phyloP scores from a whole-genome alignment of 2,113 vertebrate genomes.

The Peromyscus maniculatus region DNA sequence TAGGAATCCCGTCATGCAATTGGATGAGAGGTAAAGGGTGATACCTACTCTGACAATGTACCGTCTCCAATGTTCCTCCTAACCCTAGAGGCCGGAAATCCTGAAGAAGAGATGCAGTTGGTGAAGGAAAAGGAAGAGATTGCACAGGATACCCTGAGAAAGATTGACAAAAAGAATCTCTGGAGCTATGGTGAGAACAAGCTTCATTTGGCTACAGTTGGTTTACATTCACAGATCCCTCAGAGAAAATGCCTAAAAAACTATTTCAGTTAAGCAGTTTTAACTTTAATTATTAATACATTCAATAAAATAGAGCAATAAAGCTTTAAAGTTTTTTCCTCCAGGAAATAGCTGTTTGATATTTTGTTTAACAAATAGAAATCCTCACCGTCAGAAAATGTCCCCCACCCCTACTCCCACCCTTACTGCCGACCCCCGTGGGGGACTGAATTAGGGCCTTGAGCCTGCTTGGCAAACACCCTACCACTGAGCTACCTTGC shows the following conservation, averaged over 20 bases:
- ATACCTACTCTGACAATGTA: background rate
- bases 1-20: background rate
- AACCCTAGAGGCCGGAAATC: slow-evolving; percentile 64
- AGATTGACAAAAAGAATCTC: slow-evolving; percentile 31
- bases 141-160: slow-evolving; percentile 14
- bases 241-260: background rate
- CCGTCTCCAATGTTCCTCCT: slow-evolving; percentile 2
- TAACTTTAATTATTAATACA: background rate
- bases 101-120: slow-evolving; percentile 57
- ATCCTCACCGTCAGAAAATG: background rate
- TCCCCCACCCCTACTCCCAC: no score
- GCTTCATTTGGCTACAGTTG: background rate
- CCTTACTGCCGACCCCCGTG: fast-evolving
- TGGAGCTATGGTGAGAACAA: slow-evolving; percentile 83
- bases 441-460: background rate
- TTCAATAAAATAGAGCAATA: background rate
- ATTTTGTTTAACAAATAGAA: slow-evolving; percentile 19
- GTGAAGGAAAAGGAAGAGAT: slow-evolving; percentile 55
- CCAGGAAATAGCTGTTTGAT: background rate
- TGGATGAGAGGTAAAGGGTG: background rate
- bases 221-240: slow-evolving; percentile 11
- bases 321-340: background rate
- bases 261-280: background rate
- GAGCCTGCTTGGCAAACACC: background rate
- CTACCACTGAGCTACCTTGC: background rate